Percentiles rank a stretch among this genome's conserved stretches.
Evolutionary conservation across 2,797 vertebrate species (phyloP).

Genomic region (Eremophila alpestris): DNA sequence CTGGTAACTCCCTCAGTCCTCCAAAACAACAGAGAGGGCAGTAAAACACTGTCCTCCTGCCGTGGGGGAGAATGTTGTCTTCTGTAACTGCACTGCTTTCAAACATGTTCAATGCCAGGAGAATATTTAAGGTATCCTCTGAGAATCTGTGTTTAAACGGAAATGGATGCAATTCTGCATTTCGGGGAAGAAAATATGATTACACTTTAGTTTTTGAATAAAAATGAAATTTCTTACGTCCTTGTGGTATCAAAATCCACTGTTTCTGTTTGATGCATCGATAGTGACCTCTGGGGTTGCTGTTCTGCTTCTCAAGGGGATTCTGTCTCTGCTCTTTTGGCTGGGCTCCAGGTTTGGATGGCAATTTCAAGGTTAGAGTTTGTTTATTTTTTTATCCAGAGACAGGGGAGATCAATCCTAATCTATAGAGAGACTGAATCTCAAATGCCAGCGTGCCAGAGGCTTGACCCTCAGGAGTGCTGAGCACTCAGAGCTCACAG

Average conservation of each 20-base stretch:
- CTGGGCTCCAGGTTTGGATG: constrained; percentile 37
- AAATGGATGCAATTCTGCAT: not conserved
- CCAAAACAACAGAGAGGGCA: not conserved
- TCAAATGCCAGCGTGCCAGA: not conserved
- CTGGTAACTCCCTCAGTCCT: not conserved
- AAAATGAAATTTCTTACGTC: not conserved
- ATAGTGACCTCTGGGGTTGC: constrained; percentile 38
- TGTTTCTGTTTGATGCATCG: not conserved
- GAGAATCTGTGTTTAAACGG: not conserved
- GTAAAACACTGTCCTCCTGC: not conserved
- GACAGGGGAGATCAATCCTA: constrained; percentile 48
- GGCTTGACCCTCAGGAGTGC: constrained; percentile 18
- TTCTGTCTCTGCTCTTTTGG: constrained; percentile 27
- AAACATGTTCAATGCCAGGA: not conserved
- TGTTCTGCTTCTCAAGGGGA: constrained; percentile 47
- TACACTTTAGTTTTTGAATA: not conserved
- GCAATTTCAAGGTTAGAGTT: constrained; percentile 50
- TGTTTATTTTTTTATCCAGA: constrained; percentile 7
- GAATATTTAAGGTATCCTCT: not conserved
- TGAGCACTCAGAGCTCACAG: not conserved
- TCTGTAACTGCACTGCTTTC: not conserved
- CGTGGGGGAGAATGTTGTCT: not conserved
- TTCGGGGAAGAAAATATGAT: not conserved
- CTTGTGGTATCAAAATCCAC: not conserved
- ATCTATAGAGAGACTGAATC: constrained; percentile 40